Percentiles rank a stretch among this genome's conserved stretches.
phyloP scores from a whole-genome alignment of 2,797 vertebrate genomes.

The Gobio occitaniae region DNA sequence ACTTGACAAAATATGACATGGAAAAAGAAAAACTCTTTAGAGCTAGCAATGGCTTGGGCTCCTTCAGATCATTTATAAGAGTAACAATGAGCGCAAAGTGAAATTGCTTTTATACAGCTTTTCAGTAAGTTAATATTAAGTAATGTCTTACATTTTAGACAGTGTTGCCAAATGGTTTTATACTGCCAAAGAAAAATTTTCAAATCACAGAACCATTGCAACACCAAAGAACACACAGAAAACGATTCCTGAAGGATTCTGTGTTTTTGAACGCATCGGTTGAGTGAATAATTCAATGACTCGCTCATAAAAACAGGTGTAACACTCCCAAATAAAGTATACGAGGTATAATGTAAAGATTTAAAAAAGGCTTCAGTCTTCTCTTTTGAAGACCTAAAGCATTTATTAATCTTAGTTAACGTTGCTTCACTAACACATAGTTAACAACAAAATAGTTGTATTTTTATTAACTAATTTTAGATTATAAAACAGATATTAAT shows the following conservation, averaged over 20 bases:
- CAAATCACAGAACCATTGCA: background rate
- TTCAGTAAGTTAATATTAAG: background rate
- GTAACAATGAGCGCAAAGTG: background rate
- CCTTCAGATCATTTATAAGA: background rate
- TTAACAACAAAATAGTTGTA: too few relatives aligned
- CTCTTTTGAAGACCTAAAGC: background rate
- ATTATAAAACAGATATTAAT: too few relatives aligned
- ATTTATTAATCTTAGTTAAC: background rate
- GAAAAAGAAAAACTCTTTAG: background rate
- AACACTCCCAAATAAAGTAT: background rate
- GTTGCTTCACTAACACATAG: background rate
- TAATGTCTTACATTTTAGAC: background rate
- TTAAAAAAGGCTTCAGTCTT: background rate
- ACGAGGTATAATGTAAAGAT: background rate
- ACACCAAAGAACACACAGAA: background rate
- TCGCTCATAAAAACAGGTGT: background rate
- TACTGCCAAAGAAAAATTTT: background rate
- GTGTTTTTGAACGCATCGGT: background rate
- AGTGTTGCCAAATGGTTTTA: background rate
- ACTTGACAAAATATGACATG: background rate
- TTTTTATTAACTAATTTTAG: too few relatives aligned
- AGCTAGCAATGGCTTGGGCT: background rate
- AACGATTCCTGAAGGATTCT: background rate
- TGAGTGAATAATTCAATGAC: background rate
- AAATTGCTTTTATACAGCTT: background rate